A percentile compares a stretch with the other conserved stretches of the same genome.
Conservation (phyloP, 2,888 invertebrate genomes). For the Phyllotreta cruciferae region DNA sequence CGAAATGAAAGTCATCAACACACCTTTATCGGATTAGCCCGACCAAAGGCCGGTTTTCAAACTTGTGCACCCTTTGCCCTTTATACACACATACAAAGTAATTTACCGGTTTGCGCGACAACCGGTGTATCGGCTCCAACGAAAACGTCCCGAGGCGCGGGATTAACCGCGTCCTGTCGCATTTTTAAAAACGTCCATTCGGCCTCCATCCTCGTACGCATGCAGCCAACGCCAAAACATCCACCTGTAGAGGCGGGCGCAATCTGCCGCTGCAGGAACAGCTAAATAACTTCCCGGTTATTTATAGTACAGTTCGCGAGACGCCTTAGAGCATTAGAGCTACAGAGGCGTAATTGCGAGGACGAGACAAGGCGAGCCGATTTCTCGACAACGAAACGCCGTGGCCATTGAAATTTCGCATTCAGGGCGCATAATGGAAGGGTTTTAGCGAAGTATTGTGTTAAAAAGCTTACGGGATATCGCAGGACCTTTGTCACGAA, state of each 20-base stretch:
- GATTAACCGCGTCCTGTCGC: constrained; percentile 6
- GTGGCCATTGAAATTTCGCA: too few relatives aligned
- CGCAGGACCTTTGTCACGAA: background rate
- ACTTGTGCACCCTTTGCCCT: constrained; percentile 5
- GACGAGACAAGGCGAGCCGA: too few relatives aligned
- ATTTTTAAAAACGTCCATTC: constrained; percentile 8
- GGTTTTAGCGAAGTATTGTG: constrained; percentile 12
- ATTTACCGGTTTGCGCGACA: constrained; percentile 13
- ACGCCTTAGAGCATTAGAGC: too few relatives aligned
- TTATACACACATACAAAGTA: constrained; percentile 14
- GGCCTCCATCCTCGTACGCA: background rate
- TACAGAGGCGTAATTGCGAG: too few relatives aligned
- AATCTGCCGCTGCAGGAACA: background rate
- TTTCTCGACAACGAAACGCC: too few relatives aligned
- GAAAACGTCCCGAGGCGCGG: constrained; percentile 8
- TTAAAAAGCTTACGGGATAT: constrained; percentile 2
- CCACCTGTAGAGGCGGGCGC: background rate
- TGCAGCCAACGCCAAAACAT: background rate
- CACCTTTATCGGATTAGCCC: constrained; percentile 6
- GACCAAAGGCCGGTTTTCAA: constrained; percentile 1
- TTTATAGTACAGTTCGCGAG: too few relatives aligned
- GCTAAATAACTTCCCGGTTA: too few relatives aligned
- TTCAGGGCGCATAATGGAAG: constrained; percentile 2
- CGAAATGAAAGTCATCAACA: constrained; percentile 7
- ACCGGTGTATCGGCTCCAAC: constrained; percentile 2